phyloP scores from a whole-genome alignment of 2,113 vertebrate species.

The Aegotheles bennettii region DNA sequence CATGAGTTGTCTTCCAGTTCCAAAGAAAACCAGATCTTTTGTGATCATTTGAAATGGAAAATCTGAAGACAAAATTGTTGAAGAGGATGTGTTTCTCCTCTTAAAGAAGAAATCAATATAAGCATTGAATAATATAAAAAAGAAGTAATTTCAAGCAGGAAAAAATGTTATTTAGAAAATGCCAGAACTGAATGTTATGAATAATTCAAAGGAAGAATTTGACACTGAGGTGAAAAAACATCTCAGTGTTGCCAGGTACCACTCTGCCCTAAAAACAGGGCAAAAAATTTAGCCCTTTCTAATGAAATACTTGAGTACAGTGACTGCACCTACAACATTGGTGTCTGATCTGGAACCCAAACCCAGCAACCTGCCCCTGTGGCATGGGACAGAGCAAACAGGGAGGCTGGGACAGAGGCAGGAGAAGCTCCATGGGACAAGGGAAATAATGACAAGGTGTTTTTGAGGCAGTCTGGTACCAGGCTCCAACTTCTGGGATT shows the following conservation, averaged over 20 bases:
- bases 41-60: background rate
- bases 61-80: background rate
- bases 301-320: background rate
- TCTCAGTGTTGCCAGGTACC: background rate
- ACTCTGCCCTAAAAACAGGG: background rate
- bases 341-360: background rate
- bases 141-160: background rate
- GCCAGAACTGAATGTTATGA: background rate
- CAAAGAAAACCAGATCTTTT: background rate
- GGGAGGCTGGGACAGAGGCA: background rate
- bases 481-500: background rate
- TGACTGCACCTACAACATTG: fast-evolving
- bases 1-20: background rate
- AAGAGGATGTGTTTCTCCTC: background rate
- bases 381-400: fast-evolving
- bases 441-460: background rate
- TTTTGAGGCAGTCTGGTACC: background rate
- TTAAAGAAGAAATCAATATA: background rate
- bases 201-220: background rate
- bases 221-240: background rate
- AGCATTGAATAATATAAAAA: background rate
- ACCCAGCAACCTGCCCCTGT: background rate
- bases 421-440: background rate
- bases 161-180: background rate
- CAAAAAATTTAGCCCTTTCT: background rate